These are phyloP conservation scores for Seira musarum DNA, from an alignment of 2,888 invertebrate species.

Conservation along the genomic window DNA sequence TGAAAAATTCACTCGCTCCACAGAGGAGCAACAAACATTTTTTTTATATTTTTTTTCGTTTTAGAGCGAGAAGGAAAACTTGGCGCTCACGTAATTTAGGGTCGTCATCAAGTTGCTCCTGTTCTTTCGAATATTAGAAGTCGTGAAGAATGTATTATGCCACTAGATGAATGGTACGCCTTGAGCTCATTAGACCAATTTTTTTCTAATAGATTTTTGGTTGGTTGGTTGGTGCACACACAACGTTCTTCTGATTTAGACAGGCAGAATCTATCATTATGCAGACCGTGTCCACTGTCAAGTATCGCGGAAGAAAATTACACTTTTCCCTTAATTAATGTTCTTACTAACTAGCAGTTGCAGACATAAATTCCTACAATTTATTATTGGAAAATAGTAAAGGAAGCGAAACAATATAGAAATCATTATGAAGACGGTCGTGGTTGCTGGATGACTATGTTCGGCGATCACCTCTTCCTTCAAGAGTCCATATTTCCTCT, in stretches of 20 bases:
- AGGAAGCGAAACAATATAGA: no score
- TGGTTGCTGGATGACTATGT: no score
- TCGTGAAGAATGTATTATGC: not conserved
- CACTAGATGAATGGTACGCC: constrained; percentile 36
- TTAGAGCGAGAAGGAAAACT: not conserved
- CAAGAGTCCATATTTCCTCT: no score
- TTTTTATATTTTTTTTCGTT: not conserved
- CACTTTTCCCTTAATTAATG: constrained; percentile 60
- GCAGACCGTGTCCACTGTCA: constrained; percentile 59
- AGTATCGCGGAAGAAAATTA: constrained; percentile 60
- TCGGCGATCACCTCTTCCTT: no score
- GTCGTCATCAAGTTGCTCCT: not conserved
- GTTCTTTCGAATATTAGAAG: not conserved
- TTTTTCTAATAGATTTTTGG: not conserved
- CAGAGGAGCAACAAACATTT: constrained; percentile 5
- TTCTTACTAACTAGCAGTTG: constrained; percentile 50
- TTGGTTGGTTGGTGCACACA: not conserved
- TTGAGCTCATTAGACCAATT: constrained; percentile 45
- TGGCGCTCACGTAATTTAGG: not conserved
- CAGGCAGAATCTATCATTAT: constrained; percentile 60
- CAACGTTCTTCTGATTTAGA: constrained; percentile 51
- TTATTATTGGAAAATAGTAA: not conserved
- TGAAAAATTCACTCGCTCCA: not conserved
- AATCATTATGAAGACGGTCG: no score
- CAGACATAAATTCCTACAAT: constrained; percentile 8